phyloP scores from a whole-genome alignment of 2,797 vertebrate species.

The Phrynocephalus forsythii region DNA sequence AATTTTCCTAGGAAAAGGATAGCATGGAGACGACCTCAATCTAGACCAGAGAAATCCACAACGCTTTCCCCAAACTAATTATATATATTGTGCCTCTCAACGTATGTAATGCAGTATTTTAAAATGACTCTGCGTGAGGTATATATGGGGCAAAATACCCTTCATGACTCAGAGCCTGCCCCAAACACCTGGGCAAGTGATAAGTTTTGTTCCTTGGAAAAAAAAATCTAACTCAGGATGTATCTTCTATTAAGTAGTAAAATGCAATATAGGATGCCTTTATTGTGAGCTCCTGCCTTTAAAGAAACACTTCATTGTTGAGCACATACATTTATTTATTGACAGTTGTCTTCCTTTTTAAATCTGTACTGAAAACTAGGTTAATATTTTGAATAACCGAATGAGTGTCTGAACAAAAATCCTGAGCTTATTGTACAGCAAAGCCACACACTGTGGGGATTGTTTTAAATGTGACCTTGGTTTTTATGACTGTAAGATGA shows the following conservation, averaged over 20 bases:
- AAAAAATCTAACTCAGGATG: conserved; percentile 64
- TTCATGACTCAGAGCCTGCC: conserved; percentile 28
- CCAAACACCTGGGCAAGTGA: conserved; percentile 48
- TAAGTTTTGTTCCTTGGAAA: conserved; percentile 15
- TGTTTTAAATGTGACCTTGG: background rate
- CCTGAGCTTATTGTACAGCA: background rate
- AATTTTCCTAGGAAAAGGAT: too few species aligned
- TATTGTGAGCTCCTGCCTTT: conserved; percentile 64
- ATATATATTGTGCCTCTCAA: conserved; percentile 42
- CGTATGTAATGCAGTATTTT: conserved; percentile 40
- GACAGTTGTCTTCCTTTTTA: background rate
- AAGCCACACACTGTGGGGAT: background rate
- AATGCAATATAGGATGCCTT: conserved; percentile 21
- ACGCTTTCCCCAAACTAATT: conserved; percentile 19
- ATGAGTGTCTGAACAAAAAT: background rate
- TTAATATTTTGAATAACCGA: background rate
- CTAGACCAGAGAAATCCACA: conserved; percentile 53
- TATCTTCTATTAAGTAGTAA: conserved; percentile 43
- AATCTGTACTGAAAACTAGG: background rate
- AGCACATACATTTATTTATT: conserved; percentile 41
- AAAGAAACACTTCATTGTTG: conserved; percentile 62
- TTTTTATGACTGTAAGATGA: background rate
- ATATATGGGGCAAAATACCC: conserved; percentile 24
- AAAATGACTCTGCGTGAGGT: conserved; percentile 31
- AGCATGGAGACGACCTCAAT: conserved; percentile 30